Evolutionary conservation across 2,888 invertebrate genomes (phyloP).

Genomic region (Leucophenga montana): DNA sequence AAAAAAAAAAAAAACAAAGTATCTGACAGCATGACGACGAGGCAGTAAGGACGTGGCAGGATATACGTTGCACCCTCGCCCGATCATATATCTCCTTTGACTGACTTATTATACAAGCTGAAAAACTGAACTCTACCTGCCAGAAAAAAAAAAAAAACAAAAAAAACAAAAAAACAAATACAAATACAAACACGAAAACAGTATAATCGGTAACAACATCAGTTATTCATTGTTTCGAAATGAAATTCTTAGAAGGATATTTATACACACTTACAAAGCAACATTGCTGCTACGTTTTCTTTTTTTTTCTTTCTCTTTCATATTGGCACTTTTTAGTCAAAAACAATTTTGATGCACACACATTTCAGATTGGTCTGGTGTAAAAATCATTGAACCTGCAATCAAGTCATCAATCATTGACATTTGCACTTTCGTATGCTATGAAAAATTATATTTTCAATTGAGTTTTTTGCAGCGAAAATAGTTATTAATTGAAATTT

Average conservation of each 20-base stretch:
- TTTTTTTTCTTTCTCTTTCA: slow-evolving; percentile 28
- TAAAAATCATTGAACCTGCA: slow-evolving; percentile 66
- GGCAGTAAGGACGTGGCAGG: slow-evolving; percentile 11
- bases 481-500: background rate
- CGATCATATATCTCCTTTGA: background rate
- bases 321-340: slow-evolving; percentile 32
- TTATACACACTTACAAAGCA: background rate
- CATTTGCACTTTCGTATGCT: slow-evolving; percentile 51
- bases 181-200: background rate
- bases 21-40: background rate
- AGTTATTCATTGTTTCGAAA: slow-evolving; percentile 12
- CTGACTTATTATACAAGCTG: background rate
- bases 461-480: too few species aligned
- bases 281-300: slow-evolving; percentile 7
- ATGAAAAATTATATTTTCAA: too few species aligned
- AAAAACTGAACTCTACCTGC: slow-evolving; percentile 17
- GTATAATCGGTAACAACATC: slow-evolving; percentile 13
- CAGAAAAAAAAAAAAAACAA: background rate
- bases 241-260: slow-evolving; percentile 25
- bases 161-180: background rate
- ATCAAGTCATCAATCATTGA: slow-evolving; percentile 69
- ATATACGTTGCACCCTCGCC: background rate
- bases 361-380: slow-evolving; percentile 37
- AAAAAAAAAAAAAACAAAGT: background rate
- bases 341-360: background rate